These are phyloP conservation scores for Jacana jacana DNA, from an alignment of 2,113 vertebrate genomes.

Conservation along the genomic window DNA sequence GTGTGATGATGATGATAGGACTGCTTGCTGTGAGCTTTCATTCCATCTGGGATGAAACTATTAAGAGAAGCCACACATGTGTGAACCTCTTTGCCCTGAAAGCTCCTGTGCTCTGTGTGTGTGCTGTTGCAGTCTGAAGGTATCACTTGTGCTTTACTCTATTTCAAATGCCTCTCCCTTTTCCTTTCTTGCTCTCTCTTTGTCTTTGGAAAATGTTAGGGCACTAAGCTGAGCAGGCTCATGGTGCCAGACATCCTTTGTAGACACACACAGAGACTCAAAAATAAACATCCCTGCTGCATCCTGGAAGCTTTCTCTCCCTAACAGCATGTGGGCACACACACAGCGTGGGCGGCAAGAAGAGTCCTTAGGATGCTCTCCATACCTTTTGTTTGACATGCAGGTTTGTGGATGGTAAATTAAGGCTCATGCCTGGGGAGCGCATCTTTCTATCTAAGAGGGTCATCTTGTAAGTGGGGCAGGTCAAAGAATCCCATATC, in stretches of 20 bases:
- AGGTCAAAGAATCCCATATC: conserved; percentile 16
- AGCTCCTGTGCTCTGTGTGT: background rate
- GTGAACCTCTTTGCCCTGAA: background rate
- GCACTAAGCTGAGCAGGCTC: background rate
- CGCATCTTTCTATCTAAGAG: conserved; percentile 28
- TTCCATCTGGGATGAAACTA: background rate
- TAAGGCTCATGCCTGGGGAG: background rate
- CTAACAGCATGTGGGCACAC: background rate
- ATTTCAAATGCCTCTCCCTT: conserved; percentile 6
- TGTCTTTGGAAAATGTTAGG: conserved; percentile 56
- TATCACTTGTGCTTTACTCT: background rate
- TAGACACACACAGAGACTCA: background rate
- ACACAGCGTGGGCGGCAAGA: background rate
- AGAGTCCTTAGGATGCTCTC: background rate
- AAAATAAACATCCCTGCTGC: background rate
- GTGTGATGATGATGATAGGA: conserved; percentile 28
- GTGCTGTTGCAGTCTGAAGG: background rate
- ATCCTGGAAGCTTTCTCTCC: background rate
- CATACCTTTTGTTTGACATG: background rate
- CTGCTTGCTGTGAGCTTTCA: conserved; percentile 46
- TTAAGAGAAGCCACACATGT: background rate
- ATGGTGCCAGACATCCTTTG: conserved; percentile 1
- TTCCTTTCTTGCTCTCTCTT: background rate
- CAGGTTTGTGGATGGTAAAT: conserved; percentile 34
- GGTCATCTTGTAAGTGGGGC: conserved; percentile 4